Evolutionary conservation across 1,140 invertebrate species (phyloP), one percentile per base, ranked within the genome.

Genomic region (Aphaenogaster ashmeadi): DNA sequence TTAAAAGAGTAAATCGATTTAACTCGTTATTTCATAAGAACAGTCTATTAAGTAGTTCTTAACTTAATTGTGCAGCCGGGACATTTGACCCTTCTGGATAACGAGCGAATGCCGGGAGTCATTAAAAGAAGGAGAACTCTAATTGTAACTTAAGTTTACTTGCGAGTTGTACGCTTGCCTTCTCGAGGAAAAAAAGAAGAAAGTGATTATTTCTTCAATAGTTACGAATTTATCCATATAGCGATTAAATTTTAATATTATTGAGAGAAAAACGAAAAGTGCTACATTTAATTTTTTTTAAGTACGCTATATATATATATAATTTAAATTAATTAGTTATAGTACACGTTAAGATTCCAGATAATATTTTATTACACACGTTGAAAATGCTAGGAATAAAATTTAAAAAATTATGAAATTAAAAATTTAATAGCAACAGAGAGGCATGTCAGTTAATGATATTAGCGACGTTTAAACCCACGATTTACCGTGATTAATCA

Each of bases 11-110:
- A 54, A 60, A 84, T 75, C 56, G 54, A 84, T 84, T 84, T 75
- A 60, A 47, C 71, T 74, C 54, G 41, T 84, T 84, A 84, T 52
- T 69, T 80, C 44, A 69, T 81, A 72, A 58, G 54, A 60, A 83
- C 27, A 47, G 21, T 71, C 27, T 67, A 52, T 80, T 80, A 80
- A 81, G 52, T 72, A 47, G 67, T 72, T 72, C 80, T 60, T 60
- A 33, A 83, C 62, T 72, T 83, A 50, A 84, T 75, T 36, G 69
- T 44, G 33, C 27, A 47, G 67, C 50, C 41, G 56, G 33, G 38
- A 80, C 56, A 41, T 67, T 80, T 67, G 78, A 84, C n/a, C 33
- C 15, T 75, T 75, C 13, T 38, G 36, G 62, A 41, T 56, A 56
- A 74, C 54, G n/a, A 84, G 56, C 56, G 56, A 83, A 74, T 83